Evolutionary conservation across 2,797 vertebrate genomes (phyloP), one percentile per base, ranked within the genome.

Genomic region (Remorina albescens): DNA sequence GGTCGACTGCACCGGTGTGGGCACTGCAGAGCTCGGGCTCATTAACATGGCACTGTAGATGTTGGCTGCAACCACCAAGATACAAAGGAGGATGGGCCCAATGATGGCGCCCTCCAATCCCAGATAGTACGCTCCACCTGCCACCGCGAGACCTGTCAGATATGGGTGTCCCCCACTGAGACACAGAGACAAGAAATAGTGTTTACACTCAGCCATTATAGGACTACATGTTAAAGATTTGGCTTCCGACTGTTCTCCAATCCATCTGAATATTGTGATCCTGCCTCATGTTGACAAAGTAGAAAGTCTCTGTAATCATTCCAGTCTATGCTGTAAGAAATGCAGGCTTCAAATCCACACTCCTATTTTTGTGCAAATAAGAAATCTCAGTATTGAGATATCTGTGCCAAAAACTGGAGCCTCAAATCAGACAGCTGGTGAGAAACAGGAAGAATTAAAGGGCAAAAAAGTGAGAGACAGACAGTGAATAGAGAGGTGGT

Each of bases 1-100:
- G 0, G 73, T 83, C 30, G 95, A 67, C 84, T 97, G 96, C 66
- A 95, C 94, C 6, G 97, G 97, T 3, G 97, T 98, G 21, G 95
- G 93, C 74, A 94, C 32, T 7, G 96, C 88, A 47, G 95, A 98
- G 47, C 95, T 98, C 55, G 98, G 97, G 83, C 98, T 99, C 95
- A 96, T 95, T 61, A 99, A 91, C 98, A 99, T 99, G 84, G 98
- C 97, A 61, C 97, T 98, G 80, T 99, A 99, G 91, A 99, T 99
- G 89, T 99, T 99, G 63, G 97, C 97, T 16, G 98, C 98, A 64
- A 99, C 98, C 71, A 99, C 98, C 59, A 99, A 95, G 90, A 98
- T 97, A 86, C 98, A 99, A 75, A 99, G 96, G 13, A 99, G 95
- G 85, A 99, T 99, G 71, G 98, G 98, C 55, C 98, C 98, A 12